Evolutionary conservation across 1,140 invertebrate species (phyloP), one percentile per base, ranked within the genome.

Genomic region (Hyphantria cunea): DNA sequence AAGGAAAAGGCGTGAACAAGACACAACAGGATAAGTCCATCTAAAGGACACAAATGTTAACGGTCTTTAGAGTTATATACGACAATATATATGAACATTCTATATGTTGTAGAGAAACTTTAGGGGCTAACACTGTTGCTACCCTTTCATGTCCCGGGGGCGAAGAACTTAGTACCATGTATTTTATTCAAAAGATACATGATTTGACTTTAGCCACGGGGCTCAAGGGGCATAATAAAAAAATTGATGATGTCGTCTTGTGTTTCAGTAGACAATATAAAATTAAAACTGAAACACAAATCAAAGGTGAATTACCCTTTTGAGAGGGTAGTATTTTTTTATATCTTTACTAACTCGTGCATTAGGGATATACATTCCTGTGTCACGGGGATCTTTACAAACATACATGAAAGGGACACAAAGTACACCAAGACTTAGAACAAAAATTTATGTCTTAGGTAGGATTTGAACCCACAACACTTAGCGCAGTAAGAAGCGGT

Each of bases 121-220:
- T 49, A 11, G 15, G 45, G 45, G 32, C 47, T 34, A 47, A 56
- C 12, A 9, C 52, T 14, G 52, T 56, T 33, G 14, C 53, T 48
- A 58, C 55, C 55, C 45, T 58, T 49, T 17, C 12, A 34, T 32
- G 45, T n/a, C 55, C 45, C 45, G 31, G 34, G 55, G 55, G 53
- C 14, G 10, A 48, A 33, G 49, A 58, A 58, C 55, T 58, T 58
- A 58, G 55, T 34, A 15, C 39, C 34, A 47, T 58, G 55, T 58
- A 33, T 41, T 15, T 13, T n/a, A 44, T 47, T n/a, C 15, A 49
- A 31, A 49, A 58, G 44, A 58, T 58, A 58, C 44, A 58, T 58
- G 44, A 45, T 32, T 13, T 11, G 53, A 56, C 42, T 56, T 33
- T 47, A 25, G 44, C 45, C 33, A 33, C 25, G 25, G 45, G 44